A percentile compares a stretch with the other conserved stretches of the same genome.
Conservation (phyloP, 2,888 invertebrate species). For the Ochropleura plecta region DNA sequence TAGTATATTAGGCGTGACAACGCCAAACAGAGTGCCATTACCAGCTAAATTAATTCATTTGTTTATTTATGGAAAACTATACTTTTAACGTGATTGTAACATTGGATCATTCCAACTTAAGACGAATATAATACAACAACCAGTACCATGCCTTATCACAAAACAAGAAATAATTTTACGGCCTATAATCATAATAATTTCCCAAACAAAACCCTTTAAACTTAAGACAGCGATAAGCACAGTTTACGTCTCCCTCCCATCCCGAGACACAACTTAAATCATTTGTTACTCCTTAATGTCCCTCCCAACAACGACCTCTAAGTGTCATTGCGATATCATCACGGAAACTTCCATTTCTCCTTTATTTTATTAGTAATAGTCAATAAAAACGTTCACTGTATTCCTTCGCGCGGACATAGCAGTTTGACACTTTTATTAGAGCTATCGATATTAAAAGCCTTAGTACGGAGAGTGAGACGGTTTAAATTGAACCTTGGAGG, state of each 20-base stretch:
- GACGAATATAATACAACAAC: neutral
- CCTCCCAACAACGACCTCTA: constrained; percentile 54
- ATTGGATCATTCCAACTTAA: neutral
- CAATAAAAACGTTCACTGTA: constrained; percentile 83
- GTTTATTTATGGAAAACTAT: neutral
- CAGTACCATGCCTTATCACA: neutral
- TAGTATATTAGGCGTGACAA: neutral
- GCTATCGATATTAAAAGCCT: constrained; percentile 78
- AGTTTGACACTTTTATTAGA: constrained; percentile 83
- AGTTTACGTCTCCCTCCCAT: constrained; percentile 35
- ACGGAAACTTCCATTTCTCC: constrained; percentile 69
- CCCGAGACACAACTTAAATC: constrained; percentile 59
- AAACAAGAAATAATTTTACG: constrained; percentile 23
- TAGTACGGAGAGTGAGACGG: constrained; percentile 56
- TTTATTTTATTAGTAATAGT: constrained; percentile 82
- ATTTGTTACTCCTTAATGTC: constrained; percentile 63
- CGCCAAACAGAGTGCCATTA: neutral
- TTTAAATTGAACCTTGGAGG: constrained; percentile 54
- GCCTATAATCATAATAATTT: constrained; percentile 28
- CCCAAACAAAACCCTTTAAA: constrained; percentile 47
- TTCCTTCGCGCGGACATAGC: constrained; percentile 79
- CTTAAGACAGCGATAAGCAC: constrained; percentile 49
- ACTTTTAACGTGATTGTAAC: neutral
- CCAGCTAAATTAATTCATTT: neutral
- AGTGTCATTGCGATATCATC: constrained; percentile 67